Conservation (phyloP, 1,140 invertebrate species). For the Sarcophaga peregrina region DNA sequence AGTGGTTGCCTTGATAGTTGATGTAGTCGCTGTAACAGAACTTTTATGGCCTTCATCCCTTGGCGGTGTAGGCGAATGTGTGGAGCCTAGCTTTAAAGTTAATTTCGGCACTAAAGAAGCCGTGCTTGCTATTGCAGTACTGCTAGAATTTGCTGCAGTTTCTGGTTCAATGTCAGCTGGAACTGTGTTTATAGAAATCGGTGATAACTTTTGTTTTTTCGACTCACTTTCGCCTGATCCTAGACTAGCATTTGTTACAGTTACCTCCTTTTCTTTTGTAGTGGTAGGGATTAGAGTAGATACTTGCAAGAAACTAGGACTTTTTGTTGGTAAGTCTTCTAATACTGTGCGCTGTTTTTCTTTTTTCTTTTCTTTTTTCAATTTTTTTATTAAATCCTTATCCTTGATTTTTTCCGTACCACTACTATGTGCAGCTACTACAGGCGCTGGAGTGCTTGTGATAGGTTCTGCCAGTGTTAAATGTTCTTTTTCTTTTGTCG, state of each 20-base stretch:
- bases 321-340: slow-evolving; percentile 3
- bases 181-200: background rate
- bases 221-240: background rate
- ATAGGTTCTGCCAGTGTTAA: background rate
- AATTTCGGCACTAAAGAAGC: slow-evolving; percentile 77
- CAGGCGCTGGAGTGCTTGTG: background rate
- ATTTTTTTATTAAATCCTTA: slow-evolving; percentile 72
- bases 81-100: slow-evolving; percentile 77
- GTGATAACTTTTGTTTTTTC: slow-evolving; percentile 26
- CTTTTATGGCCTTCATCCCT: slow-evolving; percentile 44
- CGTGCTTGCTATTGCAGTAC: background rate
- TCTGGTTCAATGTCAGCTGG: background rate
- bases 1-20: background rate
- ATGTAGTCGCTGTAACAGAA: background rate
- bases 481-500: background rate
- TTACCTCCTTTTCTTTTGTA: background rate
- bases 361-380: slow-evolving; percentile 72
- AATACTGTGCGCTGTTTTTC: slow-evolving; percentile 64
- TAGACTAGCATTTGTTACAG: background rate
- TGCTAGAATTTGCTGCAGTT: background rate
- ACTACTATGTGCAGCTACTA: background rate
- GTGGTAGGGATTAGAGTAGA: background rate
- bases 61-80: slow-evolving; percentile 47
- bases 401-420: slow-evolving; percentile 66
- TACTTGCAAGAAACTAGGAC: background rate